Evolutionary conservation across 1,140 invertebrate species (phyloP), one percentile per base, ranked within the genome.

Genomic region (Mya arenaria): DNA sequence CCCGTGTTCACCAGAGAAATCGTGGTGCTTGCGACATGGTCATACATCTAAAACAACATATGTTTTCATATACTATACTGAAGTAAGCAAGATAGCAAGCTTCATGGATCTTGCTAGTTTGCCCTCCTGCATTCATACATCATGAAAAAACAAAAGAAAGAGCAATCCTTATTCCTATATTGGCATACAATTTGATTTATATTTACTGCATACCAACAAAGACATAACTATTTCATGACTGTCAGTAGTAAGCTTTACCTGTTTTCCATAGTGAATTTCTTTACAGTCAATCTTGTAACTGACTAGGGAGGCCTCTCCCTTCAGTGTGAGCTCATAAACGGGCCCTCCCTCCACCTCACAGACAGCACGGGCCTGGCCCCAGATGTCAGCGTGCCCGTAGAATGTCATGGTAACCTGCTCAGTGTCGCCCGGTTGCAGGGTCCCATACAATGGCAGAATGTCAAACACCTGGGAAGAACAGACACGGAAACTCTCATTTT

Each of bases 381-480:
- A 88, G 32, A 93, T 92, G 82, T 93, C 85, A 66, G 92, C 87
- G 86, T 93, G 92, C 30, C 92, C 92, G 87, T 90, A 93, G 74
- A 92, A 93, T 74, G 91, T 93, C 80, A 93, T 89, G 37, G 92
- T 92, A 10, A 93, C 87, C 83, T 92, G 90, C 74, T 93, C 92
- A 48, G 90, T 91, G 71, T 92, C 91, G n/a, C 91, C 92, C 71
- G 92, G 92, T 66, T 91, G 87, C 60, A 93, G 75, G 17, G 82
- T 88, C 10, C 92, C 92, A 87, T 92, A 92, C 28, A 93, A 74
- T 13, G 92, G 92, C 41, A 92, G 83, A 44, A 93, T 92, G 80
- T 93, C 91, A 91, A 93, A 93, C 10, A 93, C 90, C 91, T 93
- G 80, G 28, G n/a, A n/a, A n/a, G n/a, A n/a, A n/a, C n/a, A n/a